Percentiles rank a stretch among this genome's conserved stretches.
Conservation (phyloP, 1,140 invertebrate genomes). For the Charaxes varanes region DNA sequence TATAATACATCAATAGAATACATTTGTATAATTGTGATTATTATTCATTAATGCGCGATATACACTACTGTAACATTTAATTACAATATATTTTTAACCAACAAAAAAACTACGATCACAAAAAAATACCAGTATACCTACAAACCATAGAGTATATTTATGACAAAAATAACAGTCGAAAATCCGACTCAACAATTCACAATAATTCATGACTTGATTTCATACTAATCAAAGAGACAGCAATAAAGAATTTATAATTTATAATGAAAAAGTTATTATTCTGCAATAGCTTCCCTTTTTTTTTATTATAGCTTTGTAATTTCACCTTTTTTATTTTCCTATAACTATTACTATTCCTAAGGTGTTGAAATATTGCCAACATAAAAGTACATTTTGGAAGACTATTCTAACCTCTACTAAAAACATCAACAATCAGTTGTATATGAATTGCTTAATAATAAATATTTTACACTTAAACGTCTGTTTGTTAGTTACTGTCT, state of each 20-base stretch:
- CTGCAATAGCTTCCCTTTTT: too few species aligned
- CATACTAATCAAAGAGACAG: too few species aligned
- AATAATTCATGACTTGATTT: slow-evolving; percentile 7
- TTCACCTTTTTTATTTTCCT: too few species aligned
- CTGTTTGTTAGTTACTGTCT: slow-evolving; percentile 13
- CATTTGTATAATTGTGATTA: slow-evolving; percentile 58
- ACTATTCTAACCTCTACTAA: neutral
- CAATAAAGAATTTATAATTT: too few species aligned
- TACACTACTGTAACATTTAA: slow-evolving; percentile 17
- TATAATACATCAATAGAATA: slow-evolving; percentile 63
- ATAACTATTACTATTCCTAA: too few species aligned
- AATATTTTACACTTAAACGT: slow-evolving; percentile 9
- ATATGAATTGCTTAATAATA: slow-evolving; percentile 5
- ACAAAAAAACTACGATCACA: slow-evolving; percentile 25
- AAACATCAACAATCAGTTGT: neutral
- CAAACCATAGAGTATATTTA: neutral
- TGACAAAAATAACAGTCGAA: slow-evolving; percentile 1
- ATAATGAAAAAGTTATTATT: too few species aligned
- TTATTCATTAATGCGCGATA: slow-evolving; percentile 29
- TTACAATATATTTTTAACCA: slow-evolving; percentile 18
- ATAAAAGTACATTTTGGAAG: slow-evolving; percentile 9
- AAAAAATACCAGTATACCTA: slow-evolving; percentile 4
- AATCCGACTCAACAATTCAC: slow-evolving; percentile 1
- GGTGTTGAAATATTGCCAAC: too few species aligned
- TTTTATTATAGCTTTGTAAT: too few species aligned